phyloP scores from a whole-genome alignment of 2,888 invertebrate genomes.

The Drosophila siamana region DNA sequence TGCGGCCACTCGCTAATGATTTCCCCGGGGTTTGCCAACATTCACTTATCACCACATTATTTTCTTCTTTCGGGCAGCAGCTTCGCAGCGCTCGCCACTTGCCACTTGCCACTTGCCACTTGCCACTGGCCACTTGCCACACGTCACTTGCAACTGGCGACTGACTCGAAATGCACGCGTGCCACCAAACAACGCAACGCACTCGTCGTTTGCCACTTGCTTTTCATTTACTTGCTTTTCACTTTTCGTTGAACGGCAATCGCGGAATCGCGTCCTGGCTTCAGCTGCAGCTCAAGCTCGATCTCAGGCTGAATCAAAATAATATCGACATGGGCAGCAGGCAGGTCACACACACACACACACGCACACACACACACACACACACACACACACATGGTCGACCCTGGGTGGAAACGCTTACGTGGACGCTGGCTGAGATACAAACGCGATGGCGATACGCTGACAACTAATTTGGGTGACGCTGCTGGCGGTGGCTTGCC shows the following conservation, averaged over 20 bases:
- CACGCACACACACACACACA: background rate
- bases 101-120: constrained; percentile 16
- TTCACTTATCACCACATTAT: constrained; percentile 75
- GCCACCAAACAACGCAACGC: constrained; percentile 6
- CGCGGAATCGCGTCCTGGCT: background rate
- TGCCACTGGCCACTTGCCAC: background rate
- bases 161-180: constrained; percentile 9
- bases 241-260: background rate
- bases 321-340: constrained; percentile 1
- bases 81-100: constrained; percentile 8
- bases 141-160: constrained; percentile 2
- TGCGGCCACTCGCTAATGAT: constrained; percentile 72
- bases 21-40: constrained; percentile 72
- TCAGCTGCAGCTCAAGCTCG: background rate
- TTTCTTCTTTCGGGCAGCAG: constrained; percentile 3
- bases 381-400: background rate
- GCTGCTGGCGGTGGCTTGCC: constrained; percentile 33
- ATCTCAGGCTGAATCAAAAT: background rate
- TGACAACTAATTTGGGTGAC: constrained; percentile 79
- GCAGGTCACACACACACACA: constrained; percentile 9
- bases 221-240: too few relatives aligned
- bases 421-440: constrained; percentile 48
- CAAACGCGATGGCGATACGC: constrained; percentile 78
- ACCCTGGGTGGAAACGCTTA: constrained; percentile 27
- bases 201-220: constrained; percentile 1